Conservation (phyloP, 30 jellyfish, hydroid and myxozoan genomes). For the Catostylus mosaicus region DNA sequence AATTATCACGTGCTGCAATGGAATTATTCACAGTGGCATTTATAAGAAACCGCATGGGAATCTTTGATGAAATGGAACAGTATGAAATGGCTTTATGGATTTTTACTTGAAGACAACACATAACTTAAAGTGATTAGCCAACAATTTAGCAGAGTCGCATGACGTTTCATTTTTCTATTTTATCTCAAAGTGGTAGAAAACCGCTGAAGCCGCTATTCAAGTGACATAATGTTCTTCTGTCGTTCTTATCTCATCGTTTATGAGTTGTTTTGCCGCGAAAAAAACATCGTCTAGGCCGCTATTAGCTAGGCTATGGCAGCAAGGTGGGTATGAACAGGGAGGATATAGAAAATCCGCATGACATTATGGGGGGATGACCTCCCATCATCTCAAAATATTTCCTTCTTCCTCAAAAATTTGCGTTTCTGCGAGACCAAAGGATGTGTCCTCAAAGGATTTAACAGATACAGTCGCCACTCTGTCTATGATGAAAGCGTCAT, state of each 20-base stretch:
- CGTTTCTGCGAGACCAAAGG: too few species aligned
- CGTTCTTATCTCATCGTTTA: background rate
- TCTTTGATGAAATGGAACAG: background rate
- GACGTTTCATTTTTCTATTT: background rate
- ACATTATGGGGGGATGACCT: too few species aligned
- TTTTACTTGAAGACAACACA: background rate
- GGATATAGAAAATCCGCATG: too few species aligned
- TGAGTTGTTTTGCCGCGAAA: background rate
- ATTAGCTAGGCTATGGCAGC: too few species aligned
- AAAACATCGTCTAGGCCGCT: background rate
- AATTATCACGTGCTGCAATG: background rate
- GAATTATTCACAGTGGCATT: background rate
- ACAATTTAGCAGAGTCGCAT: background rate
- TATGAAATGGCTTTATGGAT: background rate
- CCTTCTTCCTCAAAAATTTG: too few species aligned
- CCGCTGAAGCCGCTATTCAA: conserved; percentile 2
- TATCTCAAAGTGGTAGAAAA: background rate
- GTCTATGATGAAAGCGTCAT: too few species aligned
- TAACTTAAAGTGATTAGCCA: background rate
- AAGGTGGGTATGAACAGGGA: too few species aligned
- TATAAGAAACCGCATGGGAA: background rate
- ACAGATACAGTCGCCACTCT: too few species aligned
- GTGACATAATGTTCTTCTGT: background rate
- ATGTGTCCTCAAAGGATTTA: too few species aligned
- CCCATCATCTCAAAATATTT: too few species aligned